Percentiles rank a stretch among this genome's conserved stretches.
phyloP scores from a whole-genome alignment of 2,888 invertebrate genomes.

The Plagodis pulveraria region DNA sequence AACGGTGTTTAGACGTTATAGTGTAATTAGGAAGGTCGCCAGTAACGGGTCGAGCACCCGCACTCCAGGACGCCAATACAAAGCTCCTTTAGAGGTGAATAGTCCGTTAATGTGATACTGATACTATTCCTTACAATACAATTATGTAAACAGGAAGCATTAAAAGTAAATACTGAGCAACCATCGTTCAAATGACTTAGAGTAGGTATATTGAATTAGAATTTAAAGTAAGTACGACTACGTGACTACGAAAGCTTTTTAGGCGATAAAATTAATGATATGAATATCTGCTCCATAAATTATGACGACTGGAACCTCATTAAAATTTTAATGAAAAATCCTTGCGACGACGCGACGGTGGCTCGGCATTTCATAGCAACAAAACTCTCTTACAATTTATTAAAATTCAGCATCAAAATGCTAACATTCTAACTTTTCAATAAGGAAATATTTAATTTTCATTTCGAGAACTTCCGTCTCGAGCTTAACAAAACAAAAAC shows the following conservation, averaged over 20 bases:
- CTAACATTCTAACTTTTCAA: constrained; percentile 71
- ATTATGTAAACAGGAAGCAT: constrained; percentile 42
- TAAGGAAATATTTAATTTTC: constrained; percentile 75
- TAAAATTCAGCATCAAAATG: constrained; percentile 64
- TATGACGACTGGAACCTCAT: constrained; percentile 29
- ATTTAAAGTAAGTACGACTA: constrained; percentile 11
- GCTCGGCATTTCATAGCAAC: constrained; percentile 37
- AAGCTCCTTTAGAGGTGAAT: constrained; percentile 45
- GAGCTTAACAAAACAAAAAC: constrained; percentile 60
- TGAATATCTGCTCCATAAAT: constrained; percentile 10
- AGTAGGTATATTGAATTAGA: constrained; percentile 3
- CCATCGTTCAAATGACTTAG: too few species aligned
- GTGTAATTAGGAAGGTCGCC: constrained; percentile 63
- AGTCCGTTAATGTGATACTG: constrained; percentile 44
- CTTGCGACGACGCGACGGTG: constrained; percentile 8
- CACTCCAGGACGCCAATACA: constrained; percentile 39
- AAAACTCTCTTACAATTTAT: constrained; percentile 65
- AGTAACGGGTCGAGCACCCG: constrained; percentile 46
- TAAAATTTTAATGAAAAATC: constrained; percentile 37
- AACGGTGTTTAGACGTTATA: constrained; percentile 67
- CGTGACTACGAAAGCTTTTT: constrained; percentile 12
- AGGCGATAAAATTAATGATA: constrained; percentile 18
- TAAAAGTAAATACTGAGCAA: too few species aligned
- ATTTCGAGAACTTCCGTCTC: constrained; percentile 56
- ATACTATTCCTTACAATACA: constrained; percentile 31